These are phyloP conservation scores for Tipula lateralis DNA, from an alignment of 2,888 invertebrate genomes.

Conservation along the genomic window DNA sequence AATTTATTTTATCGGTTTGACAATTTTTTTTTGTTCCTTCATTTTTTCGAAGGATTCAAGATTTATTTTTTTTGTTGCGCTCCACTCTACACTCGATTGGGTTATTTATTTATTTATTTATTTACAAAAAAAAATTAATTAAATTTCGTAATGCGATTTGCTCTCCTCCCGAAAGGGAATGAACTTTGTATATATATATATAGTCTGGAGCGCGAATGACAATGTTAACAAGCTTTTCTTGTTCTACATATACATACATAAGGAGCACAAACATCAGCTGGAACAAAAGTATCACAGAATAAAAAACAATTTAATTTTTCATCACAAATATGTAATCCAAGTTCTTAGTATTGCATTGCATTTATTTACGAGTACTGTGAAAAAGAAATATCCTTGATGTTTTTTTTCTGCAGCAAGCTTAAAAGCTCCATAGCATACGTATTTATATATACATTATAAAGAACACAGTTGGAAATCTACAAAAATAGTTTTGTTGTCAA, in stretches of 20 bases:
- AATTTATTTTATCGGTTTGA: slow-evolving; percentile 24
- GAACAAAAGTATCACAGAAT: not conserved
- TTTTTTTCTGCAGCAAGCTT: not conserved
- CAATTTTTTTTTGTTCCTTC: not conserved
- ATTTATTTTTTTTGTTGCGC: not conserved
- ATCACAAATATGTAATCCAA: not conserved
- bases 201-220: not conserved
- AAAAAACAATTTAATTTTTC: not conserved
- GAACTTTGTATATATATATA: not conserved
- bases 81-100: slow-evolving; percentile 3
- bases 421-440: not conserved
- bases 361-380: not conserved
- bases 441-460: not conserved
- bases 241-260: not conserved
- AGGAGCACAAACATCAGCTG: not conserved
- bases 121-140: not conserved
- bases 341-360: not conserved
- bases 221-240: not conserved
- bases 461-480: not conserved
- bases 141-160: not conserved
- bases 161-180: too few species aligned
- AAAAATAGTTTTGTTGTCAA: slow-evolving; percentile 2
- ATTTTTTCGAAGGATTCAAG: slow-evolving; percentile 19
- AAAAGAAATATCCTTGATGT: not conserved
- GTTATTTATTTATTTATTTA: not conserved